Evolutionary conservation across 2,888 invertebrate genomes (phyloP), one percentile per base, ranked within the genome.

Genomic region (Papilio elwesi): DNA sequence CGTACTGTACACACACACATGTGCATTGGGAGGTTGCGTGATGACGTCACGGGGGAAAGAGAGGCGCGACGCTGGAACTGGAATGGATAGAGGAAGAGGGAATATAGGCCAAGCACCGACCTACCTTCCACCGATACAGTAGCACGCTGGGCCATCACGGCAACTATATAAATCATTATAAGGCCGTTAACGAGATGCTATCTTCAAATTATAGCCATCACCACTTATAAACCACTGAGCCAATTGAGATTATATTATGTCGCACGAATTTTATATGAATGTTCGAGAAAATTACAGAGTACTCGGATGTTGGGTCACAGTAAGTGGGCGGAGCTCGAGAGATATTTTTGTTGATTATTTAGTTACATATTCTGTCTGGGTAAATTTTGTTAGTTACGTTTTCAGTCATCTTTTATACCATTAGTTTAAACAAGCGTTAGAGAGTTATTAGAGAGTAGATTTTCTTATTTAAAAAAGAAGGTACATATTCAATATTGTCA

Each of bases 71-170:
- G 72, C 76, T 71, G 77, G 11, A 62, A 59, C 66, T 74, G 55
- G 66, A 13, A 51, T 69, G 65, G 85, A 68, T 73, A 69, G 85
- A 91, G 77, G 76, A 82, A 80, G 91, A 88, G 59, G 78, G 83
- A 93, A 93, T 92, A 91, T 93, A 93, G 93, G 93, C 85, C 93
- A 93, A 91, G 90, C 89, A 86, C 90, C 91, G 92, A 91, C 92
- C 92, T 90, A 91, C 90, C 92, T 90, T 91, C 90, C 91, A 90
- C 86, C 82, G 82, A 87, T 88, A 91, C 89, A 86, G 85, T 85
- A 83, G 85, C 87, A 80, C 82, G 83, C 77, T 77, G 80, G 81
- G 83, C 82, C 87, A 87, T 85, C 88, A 90, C 84, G 84, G 80
- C 82, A 79, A 81, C 79, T 81, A 79, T 79, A 82, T 76, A 83